Conservation (phyloP, 1,140 invertebrate species). For the Orius laevigatus region DNA sequence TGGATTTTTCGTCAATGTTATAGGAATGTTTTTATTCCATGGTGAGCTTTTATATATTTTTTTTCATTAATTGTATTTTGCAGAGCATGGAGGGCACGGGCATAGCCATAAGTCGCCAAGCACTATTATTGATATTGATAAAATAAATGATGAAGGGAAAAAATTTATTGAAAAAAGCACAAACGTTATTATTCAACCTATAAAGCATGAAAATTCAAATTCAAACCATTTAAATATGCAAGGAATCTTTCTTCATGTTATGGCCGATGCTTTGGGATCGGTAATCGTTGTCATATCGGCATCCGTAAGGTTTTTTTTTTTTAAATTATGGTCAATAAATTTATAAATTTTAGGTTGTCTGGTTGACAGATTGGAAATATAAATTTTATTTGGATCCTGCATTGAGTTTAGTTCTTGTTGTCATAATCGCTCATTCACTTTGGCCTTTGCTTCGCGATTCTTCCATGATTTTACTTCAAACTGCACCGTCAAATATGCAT, state of each 20-base stretch:
- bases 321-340: not conserved
- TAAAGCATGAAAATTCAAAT: too few species aligned
- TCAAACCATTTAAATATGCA: constrained; percentile 67
- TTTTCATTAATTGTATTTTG: constrained; percentile 20
- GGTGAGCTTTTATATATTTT: constrained; percentile 35
- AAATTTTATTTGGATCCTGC: constrained; percentile 84
- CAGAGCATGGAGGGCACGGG: constrained; percentile 63
- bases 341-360: constrained; percentile 41
- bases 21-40: constrained; percentile 68
- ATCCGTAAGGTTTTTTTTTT: constrained; percentile 25
- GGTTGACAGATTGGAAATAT: constrained; percentile 69
- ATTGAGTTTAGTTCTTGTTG: constrained; percentile 67
- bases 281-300: constrained; percentile 93
- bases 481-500: constrained; percentile 84
- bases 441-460: constrained; percentile 79
- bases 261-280: constrained; percentile 91
- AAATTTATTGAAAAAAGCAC: not conserved
- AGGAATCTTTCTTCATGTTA: constrained; percentile 91
- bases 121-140: constrained; percentile 54
- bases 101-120: constrained; percentile 26
- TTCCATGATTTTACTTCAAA: constrained; percentile 75
- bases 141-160: constrained; percentile 40
- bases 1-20: constrained; percentile 66
- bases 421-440: constrained; percentile 64
- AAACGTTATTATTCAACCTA: too few species aligned